Conservation (phyloP, 2,888 invertebrate species). For the Metacarcinus magister region DNA sequence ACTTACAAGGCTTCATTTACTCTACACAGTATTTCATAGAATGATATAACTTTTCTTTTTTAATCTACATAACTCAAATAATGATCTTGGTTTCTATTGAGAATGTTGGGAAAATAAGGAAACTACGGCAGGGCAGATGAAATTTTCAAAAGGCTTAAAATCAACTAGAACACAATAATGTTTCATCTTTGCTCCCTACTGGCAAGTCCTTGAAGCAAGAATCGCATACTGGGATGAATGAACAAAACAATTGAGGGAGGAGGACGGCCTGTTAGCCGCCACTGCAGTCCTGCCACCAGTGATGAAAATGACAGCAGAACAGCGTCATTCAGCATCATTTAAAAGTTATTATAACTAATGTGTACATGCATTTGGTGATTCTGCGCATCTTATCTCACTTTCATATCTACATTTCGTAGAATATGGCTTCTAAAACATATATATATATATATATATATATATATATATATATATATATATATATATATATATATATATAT, state of each 20-base stretch:
- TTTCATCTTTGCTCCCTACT: not conserved
- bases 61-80: not conserved
- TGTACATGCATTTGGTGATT: not conserved
- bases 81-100: not conserved
- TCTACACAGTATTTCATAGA: not conserved
- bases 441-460: conserved; percentile 52
- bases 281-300: not conserved
- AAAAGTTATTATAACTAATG: not conserved
- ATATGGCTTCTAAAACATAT: not conserved
- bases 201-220: not conserved
- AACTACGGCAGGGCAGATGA: not conserved
- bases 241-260: not conserved
- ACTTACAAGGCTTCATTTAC: not conserved
- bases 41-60: not conserved
- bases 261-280: not conserved
- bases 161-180: not conserved
- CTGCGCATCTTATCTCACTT: not conserved
- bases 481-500: conserved; percentile 60
- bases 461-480: conserved; percentile 60
- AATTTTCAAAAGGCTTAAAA: not conserved
- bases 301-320: not conserved
- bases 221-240: not conserved
- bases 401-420: not conserved
- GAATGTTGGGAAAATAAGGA: not conserved
- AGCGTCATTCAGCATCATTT: not conserved